Percentiles rank a stretch among this genome's conserved stretches.
Conservation (phyloP, 2,888 invertebrate genomes). For the Pegoplata infirma region DNA sequence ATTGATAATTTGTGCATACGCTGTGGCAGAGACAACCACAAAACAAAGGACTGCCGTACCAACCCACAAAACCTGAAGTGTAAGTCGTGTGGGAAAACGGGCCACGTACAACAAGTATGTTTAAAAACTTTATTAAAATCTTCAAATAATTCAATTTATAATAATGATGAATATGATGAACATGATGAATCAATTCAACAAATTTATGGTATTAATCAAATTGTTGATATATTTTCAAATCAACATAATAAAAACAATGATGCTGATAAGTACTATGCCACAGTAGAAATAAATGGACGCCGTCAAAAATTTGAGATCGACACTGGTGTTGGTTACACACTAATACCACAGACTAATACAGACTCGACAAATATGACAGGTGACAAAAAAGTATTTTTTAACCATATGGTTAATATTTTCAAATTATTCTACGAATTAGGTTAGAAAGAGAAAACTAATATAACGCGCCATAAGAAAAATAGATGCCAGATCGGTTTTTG, state of each 20-base stretch:
- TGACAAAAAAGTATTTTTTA: too few species aligned
- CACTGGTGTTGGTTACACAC: slow-evolving; percentile 25
- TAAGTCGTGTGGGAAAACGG: slow-evolving; percentile 14
- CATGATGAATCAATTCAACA: slow-evolving; percentile 3
- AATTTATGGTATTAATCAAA: slow-evolving; percentile 26
- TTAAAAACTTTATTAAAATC: slow-evolving; percentile 34
- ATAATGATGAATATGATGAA: slow-evolving; percentile 15
- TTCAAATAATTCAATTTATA: slow-evolving; percentile 7
- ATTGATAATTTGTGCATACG: slow-evolving; percentile 27
- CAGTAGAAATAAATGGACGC: slow-evolving; percentile 19
- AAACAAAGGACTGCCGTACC: slow-evolving; percentile 29
- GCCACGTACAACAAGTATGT: slow-evolving; percentile 34
- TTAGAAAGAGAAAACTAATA: too few species aligned
- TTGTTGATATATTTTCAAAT: slow-evolving; percentile 25
- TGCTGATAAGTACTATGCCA: slow-evolving; percentile 21
- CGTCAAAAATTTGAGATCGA: slow-evolving; percentile 42
- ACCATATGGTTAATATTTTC: too few species aligned
- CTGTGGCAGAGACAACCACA: slow-evolving; percentile 41
- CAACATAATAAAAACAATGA: neutral
- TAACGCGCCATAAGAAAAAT: too few species aligned
- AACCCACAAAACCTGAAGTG: slow-evolving; percentile 39
- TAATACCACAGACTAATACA: too few species aligned
- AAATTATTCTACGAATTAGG: too few species aligned
- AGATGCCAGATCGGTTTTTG: too few species aligned
- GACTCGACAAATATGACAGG: too few species aligned